A percentile compares a stretch with the other conserved stretches of the same genome.
phyloP scores from a whole-genome alignment of 2,888 invertebrate genomes.

The Drosophila tanythrix region DNA sequence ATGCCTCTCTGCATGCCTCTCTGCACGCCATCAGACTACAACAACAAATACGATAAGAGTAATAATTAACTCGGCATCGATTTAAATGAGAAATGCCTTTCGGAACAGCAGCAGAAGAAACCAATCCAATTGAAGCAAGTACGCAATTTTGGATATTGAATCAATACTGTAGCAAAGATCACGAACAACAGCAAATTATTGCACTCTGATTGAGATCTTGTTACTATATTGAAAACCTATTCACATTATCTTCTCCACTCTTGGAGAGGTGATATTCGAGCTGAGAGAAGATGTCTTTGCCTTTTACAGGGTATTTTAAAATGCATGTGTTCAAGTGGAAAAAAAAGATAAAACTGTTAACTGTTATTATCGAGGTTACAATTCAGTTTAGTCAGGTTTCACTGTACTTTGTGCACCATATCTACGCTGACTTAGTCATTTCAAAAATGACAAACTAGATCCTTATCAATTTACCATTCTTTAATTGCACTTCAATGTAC shows the following conservation, averaged over 20 bases:
- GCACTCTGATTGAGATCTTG: neutral
- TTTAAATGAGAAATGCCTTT: neutral
- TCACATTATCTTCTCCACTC: no score
- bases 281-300: neutral
- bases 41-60: neutral
- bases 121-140: neutral
- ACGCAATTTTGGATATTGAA: neutral
- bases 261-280: no score
- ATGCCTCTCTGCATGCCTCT: neutral
- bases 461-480: neutral
- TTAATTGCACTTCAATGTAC: neutral
- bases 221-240: no score
- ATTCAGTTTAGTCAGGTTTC: neutral
- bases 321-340: neutral
- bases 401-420: neutral
- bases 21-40: neutral
- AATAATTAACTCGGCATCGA: neutral
- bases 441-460: neutral
- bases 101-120: neutral
- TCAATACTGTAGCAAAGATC: neutral
- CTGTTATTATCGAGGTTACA: neutral
- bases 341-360: neutral
- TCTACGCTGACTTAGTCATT: neutral
- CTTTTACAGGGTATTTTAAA: neutral
- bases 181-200: no score